Base-by-base conservation (phyloP, 2,888 invertebrate species). In the Allygus modestus region DNA sequence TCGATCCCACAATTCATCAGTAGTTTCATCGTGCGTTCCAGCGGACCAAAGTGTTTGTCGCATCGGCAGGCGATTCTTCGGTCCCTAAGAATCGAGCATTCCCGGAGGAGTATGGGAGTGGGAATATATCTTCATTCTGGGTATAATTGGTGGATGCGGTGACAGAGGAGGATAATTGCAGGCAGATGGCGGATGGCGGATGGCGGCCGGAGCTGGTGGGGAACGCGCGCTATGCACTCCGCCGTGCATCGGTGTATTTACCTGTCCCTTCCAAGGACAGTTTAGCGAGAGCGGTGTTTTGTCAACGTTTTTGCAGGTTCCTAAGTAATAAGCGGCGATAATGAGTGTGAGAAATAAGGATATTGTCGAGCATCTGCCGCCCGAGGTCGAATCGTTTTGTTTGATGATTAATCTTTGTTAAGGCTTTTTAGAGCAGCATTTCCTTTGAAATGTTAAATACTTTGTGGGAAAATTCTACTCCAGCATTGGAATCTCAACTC, bases 321-420 rank as follows among this genome's bases (percentile, higher is more conserved):
- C 73, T 73, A 73, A 73, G 73, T 73, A 73, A 73, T 73, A 73
- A 43, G 20, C 73, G 31, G 20, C n/a, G 17, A n/a, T 69, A 69
- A 41, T 73, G 41, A 73, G 43, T 37, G 73, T 15, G 65, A 65
- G 65, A n/a, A 17, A 9, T 4, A 37, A 37, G 37, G 37, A 28
- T 4, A 28, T 65, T 17, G 41, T 20, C 41, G 73, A 37, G 15
- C 73, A 73, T 37, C 73, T 73, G 73, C 41, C 41, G 41, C 5
- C 31, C 37, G 69, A 9, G 4, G 2, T 61, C 26, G 11, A 17
- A 12, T 46, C 46, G 12, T 46, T 15, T 46, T 46, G 46, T 46
- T 37, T 37, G 37, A 37, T 37, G n/a, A n/a, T n/a, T n/a, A n/a
- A n/a, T n/a, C n/a, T n/a, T n/a, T n/a, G n/a, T n/a, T n/a, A n/a